These are phyloP conservation scores for Pygoscelis adeliae DNA, from an alignment of 2,113 vertebrate species.

Conservation along the genomic window DNA sequence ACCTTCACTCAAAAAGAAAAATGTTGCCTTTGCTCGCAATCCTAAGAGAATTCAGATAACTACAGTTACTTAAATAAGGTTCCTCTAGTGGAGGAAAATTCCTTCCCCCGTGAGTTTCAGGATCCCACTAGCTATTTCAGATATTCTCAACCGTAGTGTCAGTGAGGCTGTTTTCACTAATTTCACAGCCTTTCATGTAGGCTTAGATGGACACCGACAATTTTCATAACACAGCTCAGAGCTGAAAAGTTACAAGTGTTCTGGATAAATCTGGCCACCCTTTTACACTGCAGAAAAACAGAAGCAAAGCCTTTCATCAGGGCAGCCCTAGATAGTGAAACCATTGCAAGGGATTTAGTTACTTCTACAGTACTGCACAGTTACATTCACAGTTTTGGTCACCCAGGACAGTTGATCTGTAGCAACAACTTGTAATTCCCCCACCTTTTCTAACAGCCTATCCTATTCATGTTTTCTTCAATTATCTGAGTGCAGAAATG, in stretches of 20 bases:
- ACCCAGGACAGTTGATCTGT: neutral
- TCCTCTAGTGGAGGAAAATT: neutral
- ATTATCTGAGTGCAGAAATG: neutral
- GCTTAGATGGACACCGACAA: neutral
- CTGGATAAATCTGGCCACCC: neutral
- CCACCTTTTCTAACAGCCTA: neutral
- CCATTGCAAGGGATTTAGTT: neutral
- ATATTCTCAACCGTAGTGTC: neutral
- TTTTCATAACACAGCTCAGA: neutral
- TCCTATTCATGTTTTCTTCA: neutral
- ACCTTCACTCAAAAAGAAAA: neutral
- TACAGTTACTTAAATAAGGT: neutral
- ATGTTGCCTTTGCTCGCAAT: neutral
- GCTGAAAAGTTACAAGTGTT: neutral
- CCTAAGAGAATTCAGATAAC: neutral
- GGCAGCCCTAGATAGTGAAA: neutral
- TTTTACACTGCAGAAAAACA: neutral
- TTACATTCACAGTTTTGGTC: neutral
- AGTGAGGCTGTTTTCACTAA: neutral
- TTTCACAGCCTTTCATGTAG: neutral
- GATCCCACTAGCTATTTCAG: neutral
- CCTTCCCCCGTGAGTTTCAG: neutral
- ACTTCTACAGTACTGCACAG: neutral
- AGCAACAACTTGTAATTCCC: neutral
- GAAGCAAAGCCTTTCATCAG: neutral